A percentile compares a stretch with the other conserved stretches of the same genome.
These are phyloP conservation scores for Gymnothorax reevesii DNA, from an alignment of 2,797 vertebrate genomes.

Conservation along the genomic window DNA sequence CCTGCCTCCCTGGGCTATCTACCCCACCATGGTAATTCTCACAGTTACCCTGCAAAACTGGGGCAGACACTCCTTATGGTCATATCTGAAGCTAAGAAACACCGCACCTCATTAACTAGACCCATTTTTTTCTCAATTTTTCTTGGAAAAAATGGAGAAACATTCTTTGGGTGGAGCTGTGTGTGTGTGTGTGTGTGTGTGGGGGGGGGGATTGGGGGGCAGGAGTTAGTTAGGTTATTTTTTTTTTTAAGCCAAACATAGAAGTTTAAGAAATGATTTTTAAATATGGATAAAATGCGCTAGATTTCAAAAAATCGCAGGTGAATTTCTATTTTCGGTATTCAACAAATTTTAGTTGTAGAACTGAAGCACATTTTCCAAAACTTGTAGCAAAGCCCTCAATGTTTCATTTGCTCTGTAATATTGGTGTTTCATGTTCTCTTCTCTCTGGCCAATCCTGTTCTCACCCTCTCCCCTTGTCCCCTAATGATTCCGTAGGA, in stretches of 20 bases:
- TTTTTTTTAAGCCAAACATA: neutral
- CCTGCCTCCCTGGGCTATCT: conserved; percentile 85
- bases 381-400: neutral
- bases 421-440: neutral
- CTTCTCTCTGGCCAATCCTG: neutral
- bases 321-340: neutral
- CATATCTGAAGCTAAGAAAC: neutral
- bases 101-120: neutral
- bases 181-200: too few species aligned
- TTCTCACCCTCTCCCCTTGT: neutral
- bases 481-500: neutral
- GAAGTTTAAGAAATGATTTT: neutral
- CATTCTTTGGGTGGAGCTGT: neutral
- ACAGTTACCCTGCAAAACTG: neutral
- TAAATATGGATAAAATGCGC: neutral
- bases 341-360: neutral
- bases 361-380: neutral
- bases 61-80: conserved; percentile 30
- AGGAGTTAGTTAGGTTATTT: neutral
- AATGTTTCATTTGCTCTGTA: neutral
- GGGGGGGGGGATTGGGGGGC: too few species aligned
- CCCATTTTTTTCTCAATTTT: neutral
- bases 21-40: conserved; percentile 72
- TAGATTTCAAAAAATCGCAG: neutral
- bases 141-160: neutral